phyloP scores from a whole-genome alignment of 2,888 invertebrate species.

The Scaptomyza polygonia region DNA sequence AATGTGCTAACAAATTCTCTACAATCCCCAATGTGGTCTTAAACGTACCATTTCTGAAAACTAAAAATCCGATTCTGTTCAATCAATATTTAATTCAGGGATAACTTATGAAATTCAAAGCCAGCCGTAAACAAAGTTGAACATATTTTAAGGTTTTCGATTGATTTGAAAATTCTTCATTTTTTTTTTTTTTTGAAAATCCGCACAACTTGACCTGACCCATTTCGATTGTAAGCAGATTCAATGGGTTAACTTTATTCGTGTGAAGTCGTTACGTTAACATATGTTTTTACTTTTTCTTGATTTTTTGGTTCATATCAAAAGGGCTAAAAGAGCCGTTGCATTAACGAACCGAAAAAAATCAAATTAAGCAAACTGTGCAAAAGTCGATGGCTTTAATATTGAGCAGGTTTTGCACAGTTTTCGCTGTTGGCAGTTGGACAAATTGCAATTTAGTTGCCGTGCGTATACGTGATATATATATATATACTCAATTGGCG shows the following conservation, averaged over 20 bases:
- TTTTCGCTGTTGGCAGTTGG: slow-evolving; percentile 1
- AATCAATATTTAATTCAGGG: too few relatives aligned
- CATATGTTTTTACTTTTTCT: slow-evolving; percentile 1
- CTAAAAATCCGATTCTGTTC: too few relatives aligned
- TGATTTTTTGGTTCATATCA: slow-evolving; percentile 20
- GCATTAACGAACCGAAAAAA: slow-evolving; percentile 38
- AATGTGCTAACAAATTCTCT: too few relatives aligned
- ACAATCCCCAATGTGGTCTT: too few relatives aligned
- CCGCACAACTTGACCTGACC: background rate
- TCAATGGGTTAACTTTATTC: slow-evolving; percentile 25
- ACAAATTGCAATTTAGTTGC: slow-evolving; percentile 33
- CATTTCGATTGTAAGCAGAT: background rate
- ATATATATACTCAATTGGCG: slow-evolving; percentile 7
- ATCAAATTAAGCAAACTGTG: slow-evolving; percentile 49
- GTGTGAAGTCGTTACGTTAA: background rate
- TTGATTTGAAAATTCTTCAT: background rate
- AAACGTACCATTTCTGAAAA: too few relatives aligned
- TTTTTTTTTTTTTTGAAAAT: too few relatives aligned
- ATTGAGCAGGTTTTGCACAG: slow-evolving; percentile 24
- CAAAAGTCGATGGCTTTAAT: slow-evolving; percentile 24
- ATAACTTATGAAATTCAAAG: too few relatives aligned
- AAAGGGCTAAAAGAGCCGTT: slow-evolving; percentile 30
- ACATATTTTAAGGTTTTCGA: too few relatives aligned
- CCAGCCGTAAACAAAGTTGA: too few relatives aligned
- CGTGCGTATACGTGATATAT: slow-evolving; percentile 17